Base-by-base conservation (phyloP, 2,797 vertebrate species). In the Hephaestus fuliginosus region DNA sequence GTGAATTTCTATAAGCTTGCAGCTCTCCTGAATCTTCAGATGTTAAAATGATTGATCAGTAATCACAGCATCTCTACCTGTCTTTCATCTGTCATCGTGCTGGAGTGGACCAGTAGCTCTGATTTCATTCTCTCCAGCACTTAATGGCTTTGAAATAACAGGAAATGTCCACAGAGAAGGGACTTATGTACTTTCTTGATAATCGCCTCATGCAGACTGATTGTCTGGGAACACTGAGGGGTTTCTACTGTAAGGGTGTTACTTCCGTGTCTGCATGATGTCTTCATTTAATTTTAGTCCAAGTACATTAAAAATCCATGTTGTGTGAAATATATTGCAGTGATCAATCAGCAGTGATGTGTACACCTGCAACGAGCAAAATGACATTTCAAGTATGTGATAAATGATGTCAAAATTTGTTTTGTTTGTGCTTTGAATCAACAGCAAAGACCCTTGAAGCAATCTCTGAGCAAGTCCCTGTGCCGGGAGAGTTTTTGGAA, bases 401-500 rank as follows among this genome's bases (percentile, higher is more conserved):
- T 33, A 17, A 48, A 63, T 55, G 4, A 51, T 5, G 49, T 30
- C 6, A 14, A 8, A 25, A 56, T 58, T 49, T 77, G 25, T 77
- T 70, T 62, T 80, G 11, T 71, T 14, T 49, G 28, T 89, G 43
- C n/a, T 86, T 86, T 72, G 7, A 67, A 55, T 78, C 83, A 28
- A 81, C 95, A 99, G 98, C 98, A 99, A 92, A 96, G 95, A 80
- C 97, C 98, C 0, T 93, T 98, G 91, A 97, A 97, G 92, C 97
- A 98, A 80, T 97, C 98, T 51, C 94, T 99, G 93, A 98, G 97
- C 95, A 99, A 98, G 93, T 98, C 97, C 0, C 93, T 99, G 76
- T 99, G 97, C 90, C 96, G 98, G 83, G 98, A 99, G 92, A 97
- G 96, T 85, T 98, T 99, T 88, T 99, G 98, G 98, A 99, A 99